These are phyloP conservation scores for Porites rus DNA, from an alignment of 92 coral and sea anemone species.

Conservation along the genomic window DNA sequence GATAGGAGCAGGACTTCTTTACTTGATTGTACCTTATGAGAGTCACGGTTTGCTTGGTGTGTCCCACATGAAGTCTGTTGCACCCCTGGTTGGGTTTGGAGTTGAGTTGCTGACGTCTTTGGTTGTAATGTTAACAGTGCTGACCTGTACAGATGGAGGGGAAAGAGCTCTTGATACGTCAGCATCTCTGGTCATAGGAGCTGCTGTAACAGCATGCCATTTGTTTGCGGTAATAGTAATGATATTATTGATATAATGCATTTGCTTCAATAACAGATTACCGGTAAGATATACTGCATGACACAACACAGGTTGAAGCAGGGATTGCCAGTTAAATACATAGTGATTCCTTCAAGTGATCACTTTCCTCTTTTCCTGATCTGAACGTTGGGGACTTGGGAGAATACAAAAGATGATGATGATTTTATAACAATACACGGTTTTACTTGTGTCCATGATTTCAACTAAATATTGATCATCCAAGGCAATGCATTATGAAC, in stretches of 20 bases:
- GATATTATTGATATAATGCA: background rate
- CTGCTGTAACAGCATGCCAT: conserved; percentile 66
- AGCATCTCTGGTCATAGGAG: conserved; percentile 64
- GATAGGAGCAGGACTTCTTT: conserved; percentile 70
- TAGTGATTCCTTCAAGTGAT: no score
- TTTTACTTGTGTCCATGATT: background rate
- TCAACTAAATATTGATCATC: background rate
- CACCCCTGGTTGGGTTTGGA: conserved; percentile 59
- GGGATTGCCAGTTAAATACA: no score
- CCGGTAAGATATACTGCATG: background rate
- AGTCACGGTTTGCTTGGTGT: conserved; percentile 60
- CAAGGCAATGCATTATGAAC: no score
- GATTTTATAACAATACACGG: no score
- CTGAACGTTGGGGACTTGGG: no score
- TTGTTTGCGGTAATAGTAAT: conserved; percentile 61
- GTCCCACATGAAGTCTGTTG: conserved; percentile 42
- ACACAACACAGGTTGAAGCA: background rate
- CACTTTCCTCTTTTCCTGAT: no score
- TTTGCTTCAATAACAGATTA: background rate
- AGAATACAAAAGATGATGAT: background rate
- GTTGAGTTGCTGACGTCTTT: conserved; percentile 74
- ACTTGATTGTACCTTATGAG: conserved; percentile 56
- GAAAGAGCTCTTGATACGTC: conserved; percentile 45
- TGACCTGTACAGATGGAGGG: conserved; percentile 54
- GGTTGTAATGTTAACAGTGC: conserved; percentile 59